Conservation (phyloP, 2,888 invertebrate genomes). For the Drosophila subsilvestris region DNA sequence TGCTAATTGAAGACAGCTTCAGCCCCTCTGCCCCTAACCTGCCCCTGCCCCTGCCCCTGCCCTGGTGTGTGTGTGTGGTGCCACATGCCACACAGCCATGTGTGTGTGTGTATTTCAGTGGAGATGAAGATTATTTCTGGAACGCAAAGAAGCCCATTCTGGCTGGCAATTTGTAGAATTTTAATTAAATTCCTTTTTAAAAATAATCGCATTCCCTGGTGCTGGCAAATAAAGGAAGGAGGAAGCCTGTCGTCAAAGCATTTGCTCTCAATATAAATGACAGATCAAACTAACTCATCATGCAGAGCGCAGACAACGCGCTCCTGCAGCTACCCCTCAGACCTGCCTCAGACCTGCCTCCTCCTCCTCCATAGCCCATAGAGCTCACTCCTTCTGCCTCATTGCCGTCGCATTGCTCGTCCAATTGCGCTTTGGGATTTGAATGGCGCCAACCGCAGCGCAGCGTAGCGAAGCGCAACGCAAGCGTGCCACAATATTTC, state of each 20-base stretch:
- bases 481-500: conserved; percentile 9
- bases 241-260: neutral
- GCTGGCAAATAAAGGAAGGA: too few species aligned
- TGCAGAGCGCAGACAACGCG: too few species aligned
- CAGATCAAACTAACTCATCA: conserved; percentile 1
- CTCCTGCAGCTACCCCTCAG: neutral
- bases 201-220: conserved; percentile 29
- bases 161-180: conserved; percentile 32
- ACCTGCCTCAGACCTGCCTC: neutral
- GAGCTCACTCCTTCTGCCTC: neutral
- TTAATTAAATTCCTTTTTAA: conserved; percentile 40
- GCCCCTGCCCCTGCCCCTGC: too few species aligned
- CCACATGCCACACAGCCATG: too few species aligned
- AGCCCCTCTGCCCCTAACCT: too few species aligned
- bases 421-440: neutral
- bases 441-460: neutral
- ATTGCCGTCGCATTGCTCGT: neutral
- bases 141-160: conserved; percentile 11
- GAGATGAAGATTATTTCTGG: neutral
- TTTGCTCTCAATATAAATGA: neutral
- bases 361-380: too few species aligned
- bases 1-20: conserved; percentile 36
- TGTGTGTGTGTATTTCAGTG: conserved; percentile 5
- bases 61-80: too few species aligned
- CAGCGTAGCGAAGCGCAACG: too few species aligned